Evolutionary conservation across 2,113 vertebrate species (phyloP).

Genomic region (Meles meles): DNA sequence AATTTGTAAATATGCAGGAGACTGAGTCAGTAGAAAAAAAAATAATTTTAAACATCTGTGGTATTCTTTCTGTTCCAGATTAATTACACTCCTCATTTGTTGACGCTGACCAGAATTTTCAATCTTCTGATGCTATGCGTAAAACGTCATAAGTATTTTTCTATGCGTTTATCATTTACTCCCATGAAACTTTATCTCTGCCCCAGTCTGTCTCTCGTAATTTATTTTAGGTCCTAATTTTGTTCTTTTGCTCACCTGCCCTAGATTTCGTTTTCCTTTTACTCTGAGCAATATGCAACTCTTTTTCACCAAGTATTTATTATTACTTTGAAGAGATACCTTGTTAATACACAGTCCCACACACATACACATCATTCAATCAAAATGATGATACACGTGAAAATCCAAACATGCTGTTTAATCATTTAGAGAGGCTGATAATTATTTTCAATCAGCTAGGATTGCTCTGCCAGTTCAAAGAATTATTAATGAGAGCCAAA

Average conservation of each 20-base stretch:
- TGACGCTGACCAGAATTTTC: slow-evolving; percentile 81
- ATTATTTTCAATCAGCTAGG: slow-evolving; percentile 85
- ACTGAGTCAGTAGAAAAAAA: slow-evolving; percentile 82
- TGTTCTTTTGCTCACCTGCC: slow-evolving; percentile 72
- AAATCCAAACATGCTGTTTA: slow-evolving; percentile 81
- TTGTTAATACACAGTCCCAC: slow-evolving; percentile 78
- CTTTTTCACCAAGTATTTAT: slow-evolving; percentile 70
- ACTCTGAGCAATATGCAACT: slow-evolving; percentile 63
- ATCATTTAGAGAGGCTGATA: slow-evolving; percentile 82
- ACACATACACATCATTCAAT: slow-evolving; percentile 79
- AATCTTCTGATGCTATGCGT: slow-evolving; percentile 76
- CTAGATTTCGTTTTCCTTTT: slow-evolving; percentile 70
- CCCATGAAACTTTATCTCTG: slow-evolving; percentile 66
- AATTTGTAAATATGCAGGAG: slow-evolving; percentile 83
- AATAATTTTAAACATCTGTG: slow-evolving; percentile 88
- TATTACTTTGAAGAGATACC: slow-evolving; percentile 73
- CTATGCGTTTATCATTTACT: slow-evolving; percentile 77
- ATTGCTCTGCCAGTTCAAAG: slow-evolving; percentile 80
- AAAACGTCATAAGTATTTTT: slow-evolving; percentile 70
- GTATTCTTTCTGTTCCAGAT: slow-evolving; percentile 85
- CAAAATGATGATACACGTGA: slow-evolving; percentile 82
- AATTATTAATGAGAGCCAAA: slow-evolving; percentile 82
- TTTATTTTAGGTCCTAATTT: slow-evolving; percentile 70
- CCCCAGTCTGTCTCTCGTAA: slow-evolving; percentile 42
- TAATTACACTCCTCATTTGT: slow-evolving; percentile 82